phyloP scores from a whole-genome alignment of 2,797 vertebrate species.

The Pempheris klunzingeri region DNA sequence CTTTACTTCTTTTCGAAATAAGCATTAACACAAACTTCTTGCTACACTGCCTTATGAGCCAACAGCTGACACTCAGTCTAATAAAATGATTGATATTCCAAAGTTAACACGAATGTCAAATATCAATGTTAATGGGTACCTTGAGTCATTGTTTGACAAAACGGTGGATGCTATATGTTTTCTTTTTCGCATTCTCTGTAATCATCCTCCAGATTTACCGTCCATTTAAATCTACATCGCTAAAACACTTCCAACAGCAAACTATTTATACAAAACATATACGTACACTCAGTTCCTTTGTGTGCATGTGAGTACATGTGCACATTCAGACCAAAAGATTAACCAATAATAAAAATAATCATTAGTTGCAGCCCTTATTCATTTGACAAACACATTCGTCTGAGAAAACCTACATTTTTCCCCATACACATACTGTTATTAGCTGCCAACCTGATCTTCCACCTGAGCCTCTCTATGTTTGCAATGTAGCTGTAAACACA shows the following conservation, averaged over 20 bases:
- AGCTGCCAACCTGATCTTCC: neutral
- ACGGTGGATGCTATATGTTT: neutral
- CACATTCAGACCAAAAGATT: neutral
- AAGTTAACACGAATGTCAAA: conserved; percentile 17
- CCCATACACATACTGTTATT: neutral
- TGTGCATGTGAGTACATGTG: neutral
- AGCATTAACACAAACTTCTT: neutral
- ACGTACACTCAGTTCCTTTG: neutral
- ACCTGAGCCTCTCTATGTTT: neutral
- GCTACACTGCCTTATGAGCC: neutral
- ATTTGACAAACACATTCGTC: neutral
- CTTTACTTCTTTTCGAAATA: conserved; percentile 1
- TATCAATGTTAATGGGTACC: neutral
- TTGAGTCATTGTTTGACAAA: neutral
- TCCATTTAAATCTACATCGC: no score
- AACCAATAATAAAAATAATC: neutral
- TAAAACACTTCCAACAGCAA: no score
- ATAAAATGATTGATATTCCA: neutral
- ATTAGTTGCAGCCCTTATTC: neutral
- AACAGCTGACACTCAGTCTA: neutral
- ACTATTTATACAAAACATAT: no score
- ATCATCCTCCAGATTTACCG: no score
- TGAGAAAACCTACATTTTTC: neutral
- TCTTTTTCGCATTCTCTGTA: neutral
- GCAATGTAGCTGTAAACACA: neutral